Evolutionary conservation across 1,140 invertebrate genomes (phyloP).

Genomic region (Drosophila sturtevanti): DNA sequence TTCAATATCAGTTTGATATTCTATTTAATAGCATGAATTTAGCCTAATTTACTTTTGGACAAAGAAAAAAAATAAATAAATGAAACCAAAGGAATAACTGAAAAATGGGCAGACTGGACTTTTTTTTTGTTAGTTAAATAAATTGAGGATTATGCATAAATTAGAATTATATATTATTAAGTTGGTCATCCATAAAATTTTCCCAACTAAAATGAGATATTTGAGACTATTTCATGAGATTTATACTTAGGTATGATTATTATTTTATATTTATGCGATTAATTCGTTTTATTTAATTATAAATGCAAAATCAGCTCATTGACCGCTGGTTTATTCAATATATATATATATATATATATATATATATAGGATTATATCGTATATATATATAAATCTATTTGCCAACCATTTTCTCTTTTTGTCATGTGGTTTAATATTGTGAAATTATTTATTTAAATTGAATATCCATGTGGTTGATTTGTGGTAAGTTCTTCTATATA

Average conservation of each 20-base stretch:
- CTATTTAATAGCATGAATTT: neutral
- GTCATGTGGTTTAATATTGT: constrained; percentile 40
- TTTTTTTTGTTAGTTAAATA: constrained; percentile 8
- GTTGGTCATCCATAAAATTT: constrained; percentile 46
- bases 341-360: constrained; percentile 15
- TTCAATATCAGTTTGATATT: neutral
- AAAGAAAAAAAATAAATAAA: too few relatives aligned
- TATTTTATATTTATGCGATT: constrained; percentile 62
- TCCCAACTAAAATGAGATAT: constrained; percentile 34
- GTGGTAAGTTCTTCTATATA: constrained; percentile 15
- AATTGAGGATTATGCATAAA: constrained; percentile 13
- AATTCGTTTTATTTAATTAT: constrained; percentile 30
- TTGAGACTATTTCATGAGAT: neutral
- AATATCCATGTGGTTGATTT: constrained; percentile 54
- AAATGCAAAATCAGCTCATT: constrained; percentile 14
- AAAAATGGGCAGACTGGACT: neutral
- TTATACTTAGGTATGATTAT: constrained; percentile 37
- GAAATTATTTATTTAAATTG: constrained; percentile 66
- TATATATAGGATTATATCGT: neutral
- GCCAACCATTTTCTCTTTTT: constrained; percentile 29
- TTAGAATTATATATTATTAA: constrained; percentile 49
- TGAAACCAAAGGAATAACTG: neutral
- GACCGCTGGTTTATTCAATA: neutral
- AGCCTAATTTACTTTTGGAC: neutral
- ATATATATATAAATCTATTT: neutral